A percentile compares a stretch with the other conserved stretches of the same genome.
These are phyloP conservation scores for Forficula auricularia DNA, from an alignment of 1,140 invertebrate genomes.

Conservation along the genomic window DNA sequence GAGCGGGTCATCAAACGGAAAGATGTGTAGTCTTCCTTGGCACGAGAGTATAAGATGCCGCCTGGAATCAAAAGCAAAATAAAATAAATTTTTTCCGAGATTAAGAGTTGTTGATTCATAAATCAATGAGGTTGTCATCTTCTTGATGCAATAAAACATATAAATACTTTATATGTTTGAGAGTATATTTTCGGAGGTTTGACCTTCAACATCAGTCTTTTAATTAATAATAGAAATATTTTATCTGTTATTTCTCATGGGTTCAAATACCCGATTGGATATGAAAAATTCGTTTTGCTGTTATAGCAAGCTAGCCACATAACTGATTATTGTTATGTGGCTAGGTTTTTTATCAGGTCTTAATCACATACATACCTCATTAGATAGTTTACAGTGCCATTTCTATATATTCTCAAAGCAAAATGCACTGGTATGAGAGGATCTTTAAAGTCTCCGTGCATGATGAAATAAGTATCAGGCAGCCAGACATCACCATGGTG, in stretches of 20 bases:
- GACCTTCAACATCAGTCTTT: no score
- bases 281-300: no score
- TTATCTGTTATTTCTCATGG: no score
- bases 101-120: neutral
- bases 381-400: conserved; percentile 81
- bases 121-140: neutral
- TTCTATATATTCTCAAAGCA: conserved; percentile 71
- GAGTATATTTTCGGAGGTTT: no score
- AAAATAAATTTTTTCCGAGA: neutral
- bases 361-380: conserved; percentile 49
- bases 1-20: conserved; percentile 85
- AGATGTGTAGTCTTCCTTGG: conserved; percentile 80
- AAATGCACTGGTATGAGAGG: conserved; percentile 80
- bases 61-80: conserved; percentile 29
- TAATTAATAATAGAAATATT: no score
- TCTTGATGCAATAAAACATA: neutral
- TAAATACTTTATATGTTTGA: no score
- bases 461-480: conserved; percentile 86
- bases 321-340: no score
- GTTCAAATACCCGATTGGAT: no score
- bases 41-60: conserved; percentile 80
- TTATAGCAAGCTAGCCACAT: no score
- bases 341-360: no score
- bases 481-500: conserved; percentile 79
- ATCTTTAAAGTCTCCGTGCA: conserved; percentile 87